A percentile compares a stretch with the other conserved stretches of the same genome.
phyloP scores from a whole-genome alignment of 2,113 vertebrate genomes.

The Nothocercus julius region DNA sequence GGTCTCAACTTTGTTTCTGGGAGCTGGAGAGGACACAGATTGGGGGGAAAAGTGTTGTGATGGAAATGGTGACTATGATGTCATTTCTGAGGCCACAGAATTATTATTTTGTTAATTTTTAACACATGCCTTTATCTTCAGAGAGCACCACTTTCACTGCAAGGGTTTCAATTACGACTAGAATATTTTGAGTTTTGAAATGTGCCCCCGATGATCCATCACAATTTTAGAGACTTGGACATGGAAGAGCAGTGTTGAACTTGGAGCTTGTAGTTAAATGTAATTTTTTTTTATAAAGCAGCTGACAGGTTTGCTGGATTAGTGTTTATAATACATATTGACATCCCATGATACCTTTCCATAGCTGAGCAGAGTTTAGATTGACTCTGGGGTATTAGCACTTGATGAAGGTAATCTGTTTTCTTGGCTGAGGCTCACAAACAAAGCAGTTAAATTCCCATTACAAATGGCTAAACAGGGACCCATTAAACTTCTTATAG shows the following conservation, averaged over 20 bases:
- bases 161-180: slow-evolving; percentile 37
- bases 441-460: slow-evolving; percentile 85
- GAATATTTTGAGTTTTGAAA: slow-evolving; percentile 55
- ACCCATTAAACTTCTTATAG: slow-evolving; percentile 83
- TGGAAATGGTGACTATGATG: background rate
- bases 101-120: slow-evolving; percentile 13
- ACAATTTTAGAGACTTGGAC: slow-evolving; percentile 47
- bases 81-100: background rate
- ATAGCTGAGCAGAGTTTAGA: slow-evolving; percentile 75
- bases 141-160: background rate
- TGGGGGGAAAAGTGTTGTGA: background rate
- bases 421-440: slow-evolving; percentile 82
- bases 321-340: slow-evolving; percentile 77
- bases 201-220: slow-evolving; percentile 64
- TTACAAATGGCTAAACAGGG: slow-evolving; percentile 80
- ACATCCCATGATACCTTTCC: slow-evolving; percentile 78
- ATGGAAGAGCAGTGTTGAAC: slow-evolving; percentile 73
- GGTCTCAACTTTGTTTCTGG: background rate
- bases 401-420: slow-evolving; percentile 88
- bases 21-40: rapidly evolving
- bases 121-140: background rate
- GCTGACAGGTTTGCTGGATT: slow-evolving; percentile 80
- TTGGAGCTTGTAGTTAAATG: slow-evolving; percentile 75
- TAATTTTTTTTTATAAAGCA: slow-evolving; percentile 78
- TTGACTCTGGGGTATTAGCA: slow-evolving; percentile 77